phyloP scores from a whole-genome alignment of 2,797 vertebrate genomes.

The Pseudochirops cupreus region DNA sequence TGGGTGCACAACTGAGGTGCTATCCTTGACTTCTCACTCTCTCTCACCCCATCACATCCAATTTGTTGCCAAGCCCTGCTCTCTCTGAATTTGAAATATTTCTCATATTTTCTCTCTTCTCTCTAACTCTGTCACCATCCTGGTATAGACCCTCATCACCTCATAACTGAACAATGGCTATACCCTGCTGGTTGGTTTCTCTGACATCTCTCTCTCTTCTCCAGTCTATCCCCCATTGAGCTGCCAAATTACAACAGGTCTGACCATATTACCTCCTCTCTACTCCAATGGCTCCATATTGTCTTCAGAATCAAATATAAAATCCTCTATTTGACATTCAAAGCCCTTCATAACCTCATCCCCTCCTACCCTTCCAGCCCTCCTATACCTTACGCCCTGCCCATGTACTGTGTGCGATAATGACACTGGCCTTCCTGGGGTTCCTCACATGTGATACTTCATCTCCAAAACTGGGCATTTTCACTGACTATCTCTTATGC shows the following conservation, averaged over 20 bases:
- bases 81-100: neutral
- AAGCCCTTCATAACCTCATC: neutral
- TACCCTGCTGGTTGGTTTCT: neutral
- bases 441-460: neutral
- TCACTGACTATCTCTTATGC: neutral
- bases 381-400: neutral
- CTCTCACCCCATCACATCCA: neutral
- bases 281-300: neutral
- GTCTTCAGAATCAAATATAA: neutral
- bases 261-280: neutral
- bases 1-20: neutral
- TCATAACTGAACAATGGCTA: neutral
- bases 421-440: neutral
- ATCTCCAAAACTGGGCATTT: neutral
- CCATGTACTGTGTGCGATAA: neutral
- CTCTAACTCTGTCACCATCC: neutral
- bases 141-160: neutral
- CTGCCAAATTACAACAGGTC: neutral
- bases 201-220: neutral
- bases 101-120: neutral
- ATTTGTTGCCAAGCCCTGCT: neutral
- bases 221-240: neutral
- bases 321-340: neutral
- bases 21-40: neutral
- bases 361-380: neutral